Percentiles rank a stretch among this genome's conserved stretches.
These are phyloP conservation scores for Solen grandis DNA, from an alignment of 1,140 invertebrate genomes.

Conservation along the genomic window DNA sequence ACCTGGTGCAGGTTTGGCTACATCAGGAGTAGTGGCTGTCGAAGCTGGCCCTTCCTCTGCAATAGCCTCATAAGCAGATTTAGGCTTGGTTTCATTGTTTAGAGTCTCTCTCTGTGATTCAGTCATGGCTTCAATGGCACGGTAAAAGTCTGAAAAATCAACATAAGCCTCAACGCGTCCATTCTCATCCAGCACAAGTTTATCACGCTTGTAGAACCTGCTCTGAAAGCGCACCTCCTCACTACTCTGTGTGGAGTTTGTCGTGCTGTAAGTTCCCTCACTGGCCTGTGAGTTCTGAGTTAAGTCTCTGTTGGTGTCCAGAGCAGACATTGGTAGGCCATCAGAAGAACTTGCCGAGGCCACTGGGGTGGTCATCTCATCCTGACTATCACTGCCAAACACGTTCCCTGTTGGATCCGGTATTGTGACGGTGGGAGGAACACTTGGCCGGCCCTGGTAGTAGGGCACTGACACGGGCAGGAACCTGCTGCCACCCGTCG, in stretches of 20 bases:
- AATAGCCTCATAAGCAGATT: constrained; percentile 77
- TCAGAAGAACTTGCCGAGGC: constrained; percentile 40
- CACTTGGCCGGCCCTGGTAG: constrained; percentile 42
- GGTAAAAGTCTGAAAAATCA: constrained; percentile 91
- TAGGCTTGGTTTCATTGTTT: constrained; percentile 72
- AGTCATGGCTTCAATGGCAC: constrained; percentile 85
- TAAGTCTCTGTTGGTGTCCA: constrained; percentile 46
- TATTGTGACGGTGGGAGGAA: constrained; percentile 50
- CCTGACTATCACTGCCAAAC: constrained; percentile 63
- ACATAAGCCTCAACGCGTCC: constrained; percentile 90
- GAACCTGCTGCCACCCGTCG: constrained; percentile 59
- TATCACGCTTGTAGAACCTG: constrained; percentile 67
- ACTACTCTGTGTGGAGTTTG: constrained; percentile 73
- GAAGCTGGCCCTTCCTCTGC: constrained; percentile 68
- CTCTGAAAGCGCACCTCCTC: constrained; percentile 68
- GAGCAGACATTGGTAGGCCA: constrained; percentile 28
- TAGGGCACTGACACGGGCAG: constrained; percentile 61
- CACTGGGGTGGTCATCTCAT: constrained; percentile 57
- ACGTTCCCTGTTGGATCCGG: constrained; percentile 59
- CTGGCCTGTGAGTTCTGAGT: constrained; percentile 62
- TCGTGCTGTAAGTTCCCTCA: constrained; percentile 68
- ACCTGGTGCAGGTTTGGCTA: constrained; percentile 5
- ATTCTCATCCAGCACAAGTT: constrained; percentile 83
- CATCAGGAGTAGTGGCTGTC: constrained; percentile 14
- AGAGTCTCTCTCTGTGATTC: constrained; percentile 74